Base-by-base conservation (phyloP, 2,113 vertebrate genomes). In the Stegastes partitus region DNA sequence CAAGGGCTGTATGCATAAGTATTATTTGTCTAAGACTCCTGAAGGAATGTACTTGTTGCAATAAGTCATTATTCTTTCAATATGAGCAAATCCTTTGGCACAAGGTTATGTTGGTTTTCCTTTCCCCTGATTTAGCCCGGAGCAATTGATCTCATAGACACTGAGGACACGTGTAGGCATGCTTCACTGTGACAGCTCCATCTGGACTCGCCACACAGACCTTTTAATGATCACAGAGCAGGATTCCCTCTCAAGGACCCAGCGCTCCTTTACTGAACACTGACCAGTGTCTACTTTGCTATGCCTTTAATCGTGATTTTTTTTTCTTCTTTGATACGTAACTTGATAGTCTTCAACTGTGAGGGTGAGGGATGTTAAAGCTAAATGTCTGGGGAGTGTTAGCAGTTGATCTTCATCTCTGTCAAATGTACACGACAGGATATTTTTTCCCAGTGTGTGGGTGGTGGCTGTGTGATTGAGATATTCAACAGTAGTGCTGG, bases 151-250 rank as follows among this genome's bases (percentile, higher is more conserved):
- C 82, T 81, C 79, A 74, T 61, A 86, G 84, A 91, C 73, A 57
- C 79, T 1, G 63, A 54, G 55, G 82, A 84, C 61, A 59, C 28
- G 73, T 85, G 79, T 74, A 77, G 66, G 82, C 75, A 90, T 86
- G 87, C 65, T 75, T 90, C 81, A 77, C 39, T 56, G 72, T 80
- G 89, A 91, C 89, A 84, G 88, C 85, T 88, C 90, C 91, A 91
- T 91, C 91, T 91, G 86, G 88, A 89, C 73, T 62, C 67, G 7
- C 63, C 74, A 78, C 69, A 69, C 68, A n/a, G 79, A 76, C 78
- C 55, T 67, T 69, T 73, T 84, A 88, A 90, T 89, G 83, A 91
- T 87, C 80, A 84, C 74, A 82, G 83, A 86, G 78, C 65, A 68
- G 73, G 79, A 77, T 75, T 83, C 83, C 74, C 71, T 84, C 73